Evolutionary conservation across 2,113 vertebrate species (phyloP), one percentile per base, ranked within the genome.

Genomic region (Herpetotheres cachinnans): DNA sequence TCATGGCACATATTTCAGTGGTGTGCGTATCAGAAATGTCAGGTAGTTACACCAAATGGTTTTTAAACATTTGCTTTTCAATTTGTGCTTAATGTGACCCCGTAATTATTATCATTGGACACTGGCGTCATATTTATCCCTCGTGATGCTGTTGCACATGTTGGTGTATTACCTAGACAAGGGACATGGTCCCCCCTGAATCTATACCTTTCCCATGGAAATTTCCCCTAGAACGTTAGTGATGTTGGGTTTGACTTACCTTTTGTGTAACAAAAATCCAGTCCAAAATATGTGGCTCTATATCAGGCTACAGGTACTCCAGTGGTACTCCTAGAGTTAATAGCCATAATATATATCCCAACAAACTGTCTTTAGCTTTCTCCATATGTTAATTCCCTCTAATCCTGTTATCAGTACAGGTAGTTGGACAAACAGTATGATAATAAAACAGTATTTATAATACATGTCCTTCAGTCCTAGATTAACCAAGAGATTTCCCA

Each of bases 341-440:
- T 56, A 88, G 63, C 42, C 42, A 26, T 50, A 70, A 67, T 62
- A 56, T 80, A 70, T 81, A 90, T 47, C 71, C 59, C 55, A 77
- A 85, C 66, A 90, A 95, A 96, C 72, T 80, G 78, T 87, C 78
- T 91, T 87, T 66, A 74, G 90, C 71, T 96, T 96, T 96, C 89
- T 83, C 94, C 50, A n/a, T 94, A 93, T 81, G 84, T 93, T 94
- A 96, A 97, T 96, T 96, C 95, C 59, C 74, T 80, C 87, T 97
- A 97, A 96, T 96, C 91, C 95, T 83, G 84, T 96, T 97, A 97
- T 97, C 96, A 94, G 94, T 96, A 66, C 74, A 96, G 94, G 82
- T 94, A 95, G 95, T 77, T 96, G 93, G 96, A 96, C 97, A 97
- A 97, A 97, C 95, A 94, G 87, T 94, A 83, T 71, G 96, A 95